Evolutionary conservation across 2,113 vertebrate species (phyloP), one percentile per base, ranked within the genome.

Genomic region (Semnornis frantzii): DNA sequence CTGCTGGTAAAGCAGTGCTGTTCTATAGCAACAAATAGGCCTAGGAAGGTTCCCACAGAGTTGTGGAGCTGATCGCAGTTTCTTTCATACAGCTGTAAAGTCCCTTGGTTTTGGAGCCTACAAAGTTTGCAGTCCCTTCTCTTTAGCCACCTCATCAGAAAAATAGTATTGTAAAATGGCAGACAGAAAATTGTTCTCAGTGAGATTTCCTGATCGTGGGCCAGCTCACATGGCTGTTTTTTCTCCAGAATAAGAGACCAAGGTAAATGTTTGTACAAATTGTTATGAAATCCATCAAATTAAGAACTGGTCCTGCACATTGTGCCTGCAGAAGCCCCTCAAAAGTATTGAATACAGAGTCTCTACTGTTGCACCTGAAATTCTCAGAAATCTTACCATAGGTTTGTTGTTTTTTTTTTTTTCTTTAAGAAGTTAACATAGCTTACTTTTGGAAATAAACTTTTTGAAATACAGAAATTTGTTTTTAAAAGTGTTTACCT

Each of bases 291-390:
- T 65, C 31, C 27, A 10, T 33, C 16, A 72, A 78, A 90, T 16
- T 15, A n/a, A 93, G 44, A 87, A 76, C 20, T 30, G 58, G 9
- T 64, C 33, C 21, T 64, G 13, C 37, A 48, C 24, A 4, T 5
- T 78, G 10, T 30, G 8, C 12, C 46, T 34, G 14, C 31, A 57
- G 18, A 73, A 68, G 1, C 0, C 0, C 10, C 6, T 70, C 21
- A 46, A 12, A 68, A 62, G 3, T 33, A 7, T 62, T 74, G 27
- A 3, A 8, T 25, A 50, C 8, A 23, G 7, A 6, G 46, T 37
- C 20, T 64, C 46, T 34, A 30, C 4, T 20, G 1, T 23, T 44
- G 21, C 27, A 73, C 23, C 13, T 65, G 63, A 91, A 87, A 25
- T 62, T 54, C 55, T 79, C 14, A 69, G 44, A 71, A 82, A 82